Evolutionary conservation across 2,888 invertebrate species (phyloP).

Genomic region (Nysson spinosus): DNA sequence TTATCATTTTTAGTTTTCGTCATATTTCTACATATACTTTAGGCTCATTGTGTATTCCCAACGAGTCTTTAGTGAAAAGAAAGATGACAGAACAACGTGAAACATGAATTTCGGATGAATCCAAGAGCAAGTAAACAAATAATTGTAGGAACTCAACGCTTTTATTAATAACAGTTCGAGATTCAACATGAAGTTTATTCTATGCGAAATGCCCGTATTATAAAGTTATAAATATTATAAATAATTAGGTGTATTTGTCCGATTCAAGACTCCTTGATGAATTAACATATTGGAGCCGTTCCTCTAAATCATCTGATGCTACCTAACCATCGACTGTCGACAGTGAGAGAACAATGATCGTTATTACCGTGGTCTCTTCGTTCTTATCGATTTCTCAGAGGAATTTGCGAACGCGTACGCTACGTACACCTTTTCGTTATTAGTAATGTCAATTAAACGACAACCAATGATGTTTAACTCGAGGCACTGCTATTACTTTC

Average conservation of each 20-base stretch:
- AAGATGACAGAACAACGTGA: conserved; percentile 8
- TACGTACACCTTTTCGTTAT: background rate
- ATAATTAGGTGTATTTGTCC: conserved; percentile 64
- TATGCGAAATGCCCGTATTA: conserved; percentile 71
- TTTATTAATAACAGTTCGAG: conserved; percentile 71
- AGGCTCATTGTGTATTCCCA: conserved; percentile 21
- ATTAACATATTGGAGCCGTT: conserved; percentile 26
- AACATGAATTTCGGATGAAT: conserved; percentile 28
- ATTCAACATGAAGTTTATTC: conserved; percentile 67
- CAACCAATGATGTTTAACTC: conserved; percentile 26
- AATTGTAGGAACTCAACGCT: conserved; percentile 70
- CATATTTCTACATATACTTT: background rate
- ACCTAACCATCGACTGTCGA: conserved; percentile 31
- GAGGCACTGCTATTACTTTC: conserved; percentile 50
- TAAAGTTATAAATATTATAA: conserved; percentile 75
- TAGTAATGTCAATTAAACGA: conserved; percentile 11
- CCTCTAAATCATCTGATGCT: conserved; percentile 13
- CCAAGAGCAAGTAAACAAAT: conserved; percentile 53
- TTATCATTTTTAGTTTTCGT: too few relatives aligned
- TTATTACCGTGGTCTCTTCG: background rate
- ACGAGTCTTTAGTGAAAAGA: conserved; percentile 7
- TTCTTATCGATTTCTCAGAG: background rate
- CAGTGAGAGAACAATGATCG: conserved; percentile 16
- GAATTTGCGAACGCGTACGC: conserved; percentile 7
- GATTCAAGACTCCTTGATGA: conserved; percentile 36